phyloP scores from a whole-genome alignment of 2,113 vertebrate species.

The Gadus macrocephalus region DNA sequence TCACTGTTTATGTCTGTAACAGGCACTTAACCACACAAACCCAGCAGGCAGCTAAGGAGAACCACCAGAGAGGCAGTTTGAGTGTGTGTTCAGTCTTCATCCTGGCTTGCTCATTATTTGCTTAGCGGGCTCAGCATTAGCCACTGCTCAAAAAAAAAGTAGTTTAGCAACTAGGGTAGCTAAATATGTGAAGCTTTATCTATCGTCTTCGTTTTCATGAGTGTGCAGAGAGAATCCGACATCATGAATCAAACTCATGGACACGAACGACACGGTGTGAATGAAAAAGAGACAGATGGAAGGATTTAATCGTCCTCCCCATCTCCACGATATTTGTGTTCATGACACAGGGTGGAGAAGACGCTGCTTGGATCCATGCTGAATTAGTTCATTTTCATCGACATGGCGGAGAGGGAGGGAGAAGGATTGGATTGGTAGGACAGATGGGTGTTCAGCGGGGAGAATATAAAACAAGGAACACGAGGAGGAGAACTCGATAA shows the following conservation, averaged over 20 bases:
- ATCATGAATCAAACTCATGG: not conserved
- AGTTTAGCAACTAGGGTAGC: slow-evolving; percentile 5
- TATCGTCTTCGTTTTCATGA: too few relatives aligned
- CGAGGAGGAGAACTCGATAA: too few relatives aligned
- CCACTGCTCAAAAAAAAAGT: not conserved
- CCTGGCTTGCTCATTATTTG: slow-evolving; percentile 32
- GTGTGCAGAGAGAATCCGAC: not conserved
- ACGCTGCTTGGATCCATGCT: not conserved
- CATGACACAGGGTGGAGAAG: slow-evolving; percentile 23
- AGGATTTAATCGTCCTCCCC: slow-evolving; percentile 12
- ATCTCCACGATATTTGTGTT: slow-evolving; percentile 40
- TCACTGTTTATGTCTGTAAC: slow-evolving; percentile 53
- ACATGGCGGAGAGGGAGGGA: not conserved
- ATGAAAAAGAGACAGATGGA: slow-evolving; percentile 31
- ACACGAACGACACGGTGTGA: slow-evolving; percentile 26
- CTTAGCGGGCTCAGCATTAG: slow-evolving; percentile 27
- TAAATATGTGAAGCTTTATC: too few relatives aligned
- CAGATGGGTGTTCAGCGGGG: too few relatives aligned
- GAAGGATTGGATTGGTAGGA: not conserved
- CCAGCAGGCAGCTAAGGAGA: slow-evolving; percentile 46
- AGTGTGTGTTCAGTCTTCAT: slow-evolving; percentile 28
- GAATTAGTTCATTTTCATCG: not conserved
- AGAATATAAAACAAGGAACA: too few relatives aligned
- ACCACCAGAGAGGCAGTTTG: slow-evolving; percentile 31
- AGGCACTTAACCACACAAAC: slow-evolving; percentile 49